Percentiles rank a stretch among this genome's conserved stretches.
Conservation (phyloP, 2,797 vertebrate species). For the Enteromius unitaeniatus region DNA sequence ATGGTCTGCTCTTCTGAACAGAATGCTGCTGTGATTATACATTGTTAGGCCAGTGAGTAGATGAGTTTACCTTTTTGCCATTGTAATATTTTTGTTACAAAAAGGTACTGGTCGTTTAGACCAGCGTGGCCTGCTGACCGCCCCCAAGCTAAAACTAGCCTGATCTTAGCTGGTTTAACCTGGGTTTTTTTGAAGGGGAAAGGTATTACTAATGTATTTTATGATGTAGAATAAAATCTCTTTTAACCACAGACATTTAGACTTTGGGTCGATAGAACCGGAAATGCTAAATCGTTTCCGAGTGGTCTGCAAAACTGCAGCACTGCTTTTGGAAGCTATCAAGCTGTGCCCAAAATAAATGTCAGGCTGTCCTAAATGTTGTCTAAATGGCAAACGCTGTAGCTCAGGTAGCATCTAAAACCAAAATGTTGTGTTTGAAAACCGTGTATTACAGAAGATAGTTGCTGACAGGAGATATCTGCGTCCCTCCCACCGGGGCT, state of each 20-base stretch:
- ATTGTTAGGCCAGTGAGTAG: not conserved
- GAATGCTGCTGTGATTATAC: not conserved
- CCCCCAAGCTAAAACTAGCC: too few species aligned
- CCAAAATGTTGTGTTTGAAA: slow-evolving; percentile 24
- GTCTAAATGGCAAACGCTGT: not conserved
- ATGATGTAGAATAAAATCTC: too few species aligned
- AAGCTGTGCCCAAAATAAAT: slow-evolving; percentile 14
- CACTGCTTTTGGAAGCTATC: too few species aligned
- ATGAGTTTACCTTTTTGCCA: not conserved
- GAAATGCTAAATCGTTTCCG: too few species aligned
- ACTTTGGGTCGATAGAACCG: too few species aligned
- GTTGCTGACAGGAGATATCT: slow-evolving; percentile 39
- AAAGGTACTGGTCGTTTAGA: too few species aligned
- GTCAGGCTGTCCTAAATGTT: not conserved
- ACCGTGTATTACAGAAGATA: slow-evolving; percentile 12
- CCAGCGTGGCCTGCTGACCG: too few species aligned
- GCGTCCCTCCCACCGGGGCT: slow-evolving; percentile 25
- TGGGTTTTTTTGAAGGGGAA: too few species aligned
- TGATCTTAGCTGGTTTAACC: too few species aligned
- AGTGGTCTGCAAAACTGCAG: too few species aligned
- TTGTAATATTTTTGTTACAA: not conserved
- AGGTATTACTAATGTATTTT: too few species aligned
- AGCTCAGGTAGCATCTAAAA: not conserved
- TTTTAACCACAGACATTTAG: too few species aligned
- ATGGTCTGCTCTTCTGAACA: not conserved